phyloP scores from a whole-genome alignment of 2,113 vertebrate species.

The Chaetops frenatus region DNA sequence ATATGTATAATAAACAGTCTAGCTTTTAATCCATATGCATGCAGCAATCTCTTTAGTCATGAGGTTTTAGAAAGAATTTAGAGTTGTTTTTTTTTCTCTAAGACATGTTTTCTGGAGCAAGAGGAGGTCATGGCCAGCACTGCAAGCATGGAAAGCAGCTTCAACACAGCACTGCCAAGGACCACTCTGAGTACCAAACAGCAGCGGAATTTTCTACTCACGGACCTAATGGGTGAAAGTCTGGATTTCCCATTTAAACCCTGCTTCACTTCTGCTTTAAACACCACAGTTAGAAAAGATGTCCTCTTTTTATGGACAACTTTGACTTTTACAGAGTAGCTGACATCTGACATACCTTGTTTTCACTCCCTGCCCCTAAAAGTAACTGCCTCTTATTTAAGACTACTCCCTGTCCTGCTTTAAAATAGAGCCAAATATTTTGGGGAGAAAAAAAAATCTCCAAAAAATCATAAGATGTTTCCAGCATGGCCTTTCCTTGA shows the following conservation, averaged over 20 bases:
- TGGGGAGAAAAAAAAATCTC: accelerated
- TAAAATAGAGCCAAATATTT: background rate
- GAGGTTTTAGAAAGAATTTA: background rate
- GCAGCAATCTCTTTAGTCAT: background rate
- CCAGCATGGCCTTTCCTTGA: background rate
- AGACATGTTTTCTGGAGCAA: background rate
- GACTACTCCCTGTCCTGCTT: background rate
- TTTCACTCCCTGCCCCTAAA: background rate
- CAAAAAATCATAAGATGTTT: background rate
- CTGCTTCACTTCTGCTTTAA: background rate
- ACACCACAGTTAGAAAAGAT: background rate
- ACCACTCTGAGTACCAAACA: background rate
- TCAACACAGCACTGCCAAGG: background rate
- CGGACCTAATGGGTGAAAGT: background rate
- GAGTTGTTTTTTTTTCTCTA: background rate
- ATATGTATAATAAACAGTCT: constrained; percentile 4
- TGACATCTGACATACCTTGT: background rate
- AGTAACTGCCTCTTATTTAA: background rate
- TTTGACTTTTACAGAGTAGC: background rate
- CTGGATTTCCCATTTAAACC: background rate
- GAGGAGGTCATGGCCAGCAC: background rate
- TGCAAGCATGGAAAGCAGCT: background rate
- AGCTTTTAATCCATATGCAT: background rate
- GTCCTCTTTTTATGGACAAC: background rate
- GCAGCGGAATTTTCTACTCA: background rate